These are phyloP conservation scores for Amblyornis subalaris DNA, from an alignment of 2,113 vertebrate genomes.

Conservation along the genomic window DNA sequence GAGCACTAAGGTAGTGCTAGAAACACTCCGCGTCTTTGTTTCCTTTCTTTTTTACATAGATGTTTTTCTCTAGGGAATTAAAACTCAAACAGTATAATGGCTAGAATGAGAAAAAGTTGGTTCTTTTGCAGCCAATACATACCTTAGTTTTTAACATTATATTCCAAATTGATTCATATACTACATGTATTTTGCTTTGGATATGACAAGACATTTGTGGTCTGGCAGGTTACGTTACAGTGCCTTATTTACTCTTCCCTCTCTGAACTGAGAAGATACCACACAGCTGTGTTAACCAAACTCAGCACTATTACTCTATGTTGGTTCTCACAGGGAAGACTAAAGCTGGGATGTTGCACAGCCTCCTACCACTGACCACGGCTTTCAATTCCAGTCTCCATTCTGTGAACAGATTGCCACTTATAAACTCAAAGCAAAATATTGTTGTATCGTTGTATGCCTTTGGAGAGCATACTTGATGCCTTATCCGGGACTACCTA, in stretches of 20 bases:
- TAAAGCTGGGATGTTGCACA: background rate
- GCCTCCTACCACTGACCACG: background rate
- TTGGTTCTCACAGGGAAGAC: background rate
- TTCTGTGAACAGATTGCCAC: background rate
- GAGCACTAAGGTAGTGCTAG: constrained; percentile 7
- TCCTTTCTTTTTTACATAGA: constrained; percentile 3
- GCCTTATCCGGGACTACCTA: too few species aligned
- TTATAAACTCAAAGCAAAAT: background rate
- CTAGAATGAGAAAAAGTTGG: background rate
- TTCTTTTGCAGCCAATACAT: background rate
- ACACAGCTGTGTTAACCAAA: background rate
- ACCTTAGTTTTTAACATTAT: background rate
- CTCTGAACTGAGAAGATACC: background rate
- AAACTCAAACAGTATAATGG: background rate
- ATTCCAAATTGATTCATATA: background rate
- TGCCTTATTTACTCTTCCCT: background rate
- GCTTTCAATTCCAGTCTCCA: background rate
- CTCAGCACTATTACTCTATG: background rate
- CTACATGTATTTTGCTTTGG: background rate
- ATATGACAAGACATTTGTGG: background rate
- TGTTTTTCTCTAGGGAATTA: constrained; percentile 35
- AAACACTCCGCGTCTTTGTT: background rate
- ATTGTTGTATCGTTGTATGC: background rate
- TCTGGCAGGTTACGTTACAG: background rate
- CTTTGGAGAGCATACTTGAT: background rate